phyloP scores from a whole-genome alignment of 2,113 vertebrate species.

The Capreolus pygargus region DNA sequence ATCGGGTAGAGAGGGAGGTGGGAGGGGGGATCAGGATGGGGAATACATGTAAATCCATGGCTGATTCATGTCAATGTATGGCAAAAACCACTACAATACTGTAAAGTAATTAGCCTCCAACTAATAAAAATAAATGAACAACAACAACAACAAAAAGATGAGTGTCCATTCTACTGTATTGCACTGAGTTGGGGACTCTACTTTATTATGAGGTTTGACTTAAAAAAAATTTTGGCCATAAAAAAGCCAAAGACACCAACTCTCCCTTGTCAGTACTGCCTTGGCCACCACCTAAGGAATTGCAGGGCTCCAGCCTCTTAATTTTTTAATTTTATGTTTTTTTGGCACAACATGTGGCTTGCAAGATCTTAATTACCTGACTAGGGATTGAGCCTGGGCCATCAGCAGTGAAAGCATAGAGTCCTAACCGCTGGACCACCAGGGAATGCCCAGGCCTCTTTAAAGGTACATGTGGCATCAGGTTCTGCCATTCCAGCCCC shows the following conservation, averaged over 20 bases:
- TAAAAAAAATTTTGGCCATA: not conserved
- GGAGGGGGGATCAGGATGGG: too few species aligned
- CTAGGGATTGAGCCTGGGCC: not conserved
- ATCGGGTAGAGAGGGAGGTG: too few species aligned
- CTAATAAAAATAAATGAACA: too few species aligned
- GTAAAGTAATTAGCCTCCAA: too few species aligned
- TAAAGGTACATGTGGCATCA: rapidly evolving
- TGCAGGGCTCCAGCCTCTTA: not conserved
- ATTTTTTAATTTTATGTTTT: not conserved
- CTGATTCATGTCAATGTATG: too few species aligned
- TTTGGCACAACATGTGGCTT: not conserved
- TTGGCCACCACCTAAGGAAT: not conserved
- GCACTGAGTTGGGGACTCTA: not conserved
- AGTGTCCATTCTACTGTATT: not conserved
- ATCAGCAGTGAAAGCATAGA: not conserved
- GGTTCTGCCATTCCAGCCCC: not conserved
- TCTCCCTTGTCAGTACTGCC: not conserved
- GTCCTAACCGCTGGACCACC: not conserved
- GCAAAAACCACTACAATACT: too few species aligned
- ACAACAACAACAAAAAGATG: not conserved
- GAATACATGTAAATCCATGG: too few species aligned
- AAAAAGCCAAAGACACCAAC: not conserved
- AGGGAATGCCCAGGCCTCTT: not conserved
- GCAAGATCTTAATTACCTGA: not conserved
- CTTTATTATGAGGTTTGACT: not conserved